phyloP scores from a whole-genome alignment of 2,888 invertebrate genomes.

The Teinopalpus imperialis region DNA sequence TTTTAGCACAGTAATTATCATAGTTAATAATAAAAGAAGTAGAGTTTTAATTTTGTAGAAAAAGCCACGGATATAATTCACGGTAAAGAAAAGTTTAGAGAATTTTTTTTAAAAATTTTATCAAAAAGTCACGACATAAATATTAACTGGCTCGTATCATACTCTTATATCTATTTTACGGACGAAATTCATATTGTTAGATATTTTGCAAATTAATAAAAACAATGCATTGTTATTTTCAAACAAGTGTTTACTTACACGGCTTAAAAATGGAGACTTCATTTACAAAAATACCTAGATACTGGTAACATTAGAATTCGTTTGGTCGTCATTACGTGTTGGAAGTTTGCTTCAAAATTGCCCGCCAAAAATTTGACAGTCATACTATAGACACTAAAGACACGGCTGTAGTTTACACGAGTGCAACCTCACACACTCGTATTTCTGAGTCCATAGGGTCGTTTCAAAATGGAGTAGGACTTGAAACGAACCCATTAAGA shows the following conservation, averaged over 20 bases:
- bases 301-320: conserved; percentile 25
- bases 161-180: conserved; percentile 29
- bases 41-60: conserved; percentile 17
- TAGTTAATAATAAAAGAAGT: no score
- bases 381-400: conserved; percentile 14
- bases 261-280: conserved; percentile 10
- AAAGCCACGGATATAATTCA: conserved; percentile 32
- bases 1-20: no score
- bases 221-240: conserved; percentile 11
- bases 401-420: conserved; percentile 2
- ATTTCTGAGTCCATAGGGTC: conserved; percentile 40
- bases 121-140: conserved; percentile 32
- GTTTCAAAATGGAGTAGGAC: conserved; percentile 54
- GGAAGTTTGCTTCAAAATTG: conserved; percentile 16
- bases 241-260: conserved; percentile 11
- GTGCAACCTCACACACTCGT: conserved; percentile 23
- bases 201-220: conserved; percentile 20
- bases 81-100: conserved; percentile 24
- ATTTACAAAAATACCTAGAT: conserved; percentile 23
- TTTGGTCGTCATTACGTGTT: conserved; percentile 27
- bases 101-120: conserved; percentile 39
- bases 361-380: conserved; percentile 21
- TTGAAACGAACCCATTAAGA: conserved; percentile 56
- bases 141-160: conserved; percentile 36
- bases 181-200: conserved; percentile 26